Evolutionary conservation across 2,888 invertebrate species (phyloP).

Genomic region (Drosophila peninsularis): DNA sequence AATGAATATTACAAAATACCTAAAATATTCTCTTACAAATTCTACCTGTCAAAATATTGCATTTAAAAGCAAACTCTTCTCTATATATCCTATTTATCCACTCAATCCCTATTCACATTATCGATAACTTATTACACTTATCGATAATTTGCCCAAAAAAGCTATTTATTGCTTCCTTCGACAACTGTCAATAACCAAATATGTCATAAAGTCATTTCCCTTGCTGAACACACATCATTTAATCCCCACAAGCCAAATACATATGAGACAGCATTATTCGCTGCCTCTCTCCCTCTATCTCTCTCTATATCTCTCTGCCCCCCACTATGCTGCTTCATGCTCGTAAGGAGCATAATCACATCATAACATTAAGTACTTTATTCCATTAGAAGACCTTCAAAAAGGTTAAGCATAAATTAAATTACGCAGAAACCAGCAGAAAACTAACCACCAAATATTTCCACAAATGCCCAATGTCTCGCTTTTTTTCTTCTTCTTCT

Average conservation of each 20-base stretch:
- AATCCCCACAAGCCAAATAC: slow-evolving; percentile 20
- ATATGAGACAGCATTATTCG: slow-evolving; percentile 17
- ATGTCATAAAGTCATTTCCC: not conserved
- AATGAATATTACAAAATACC: too few relatives aligned
- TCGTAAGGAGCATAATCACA: slow-evolving; percentile 56
- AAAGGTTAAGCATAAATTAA: slow-evolving; percentile 71
- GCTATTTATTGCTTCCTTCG: not conserved
- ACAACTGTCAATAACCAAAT: not conserved
- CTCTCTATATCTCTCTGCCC: not conserved
- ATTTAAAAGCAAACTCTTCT: too few relatives aligned
- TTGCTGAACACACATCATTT: not conserved
- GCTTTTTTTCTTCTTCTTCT: not conserved
- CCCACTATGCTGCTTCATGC: not conserved
- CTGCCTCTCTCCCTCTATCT: not conserved
- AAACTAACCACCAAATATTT: slow-evolving; percentile 49
- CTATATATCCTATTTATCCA: too few relatives aligned
- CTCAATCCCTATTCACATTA: too few relatives aligned
- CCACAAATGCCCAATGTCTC: slow-evolving; percentile 57
- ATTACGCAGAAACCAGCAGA: slow-evolving; percentile 57
- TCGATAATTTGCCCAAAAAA: not conserved
- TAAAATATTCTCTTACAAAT: too few relatives aligned
- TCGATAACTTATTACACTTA: not conserved
- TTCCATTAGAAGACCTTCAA: slow-evolving; percentile 55
- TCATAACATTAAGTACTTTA: slow-evolving; percentile 64
- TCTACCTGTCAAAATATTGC: too few relatives aligned